These are phyloP conservation scores for Illadopsis cleaveri DNA, from an alignment of 2,113 vertebrate genomes.

Conservation along the genomic window DNA sequence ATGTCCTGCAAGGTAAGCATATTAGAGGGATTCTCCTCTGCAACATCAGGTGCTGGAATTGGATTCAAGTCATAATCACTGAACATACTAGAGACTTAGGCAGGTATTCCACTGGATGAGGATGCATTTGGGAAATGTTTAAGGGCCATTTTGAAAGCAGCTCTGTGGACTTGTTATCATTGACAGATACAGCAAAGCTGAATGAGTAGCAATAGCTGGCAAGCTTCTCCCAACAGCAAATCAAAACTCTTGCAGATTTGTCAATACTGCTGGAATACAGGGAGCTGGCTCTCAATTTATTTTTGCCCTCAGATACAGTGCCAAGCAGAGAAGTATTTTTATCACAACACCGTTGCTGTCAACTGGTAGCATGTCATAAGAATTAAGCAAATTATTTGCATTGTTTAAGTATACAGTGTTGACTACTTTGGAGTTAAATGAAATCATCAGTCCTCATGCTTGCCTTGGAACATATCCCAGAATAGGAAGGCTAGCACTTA, in stretches of 20 bases:
- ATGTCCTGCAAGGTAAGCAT: background rate
- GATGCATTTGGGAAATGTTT: background rate
- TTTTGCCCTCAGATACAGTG: background rate
- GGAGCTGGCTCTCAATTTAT: background rate
- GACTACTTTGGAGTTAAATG: constrained; percentile 24
- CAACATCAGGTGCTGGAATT: fast-evolving
- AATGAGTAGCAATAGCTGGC: background rate
- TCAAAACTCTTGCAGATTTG: background rate
- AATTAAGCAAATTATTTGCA: background rate
- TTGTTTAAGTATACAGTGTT: background rate
- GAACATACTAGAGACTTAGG: background rate
- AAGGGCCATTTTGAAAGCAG: background rate
- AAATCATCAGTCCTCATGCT: constrained; percentile 7
- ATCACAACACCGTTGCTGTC: fast-evolving
- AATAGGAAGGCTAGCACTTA: constrained; percentile 59
- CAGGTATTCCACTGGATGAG: background rate
- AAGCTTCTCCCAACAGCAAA: background rate
- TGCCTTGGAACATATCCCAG: constrained; percentile 60
- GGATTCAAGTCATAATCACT: background rate
- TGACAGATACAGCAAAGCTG: background rate
- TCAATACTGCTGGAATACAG: background rate
- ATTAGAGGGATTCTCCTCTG: constrained; percentile 19
- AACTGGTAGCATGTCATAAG: background rate
- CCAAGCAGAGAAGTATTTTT: background rate
- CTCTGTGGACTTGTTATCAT: background rate